Conservation (phyloP, 2,113 vertebrate genomes). For the Takifugu bimaculatus region DNA sequence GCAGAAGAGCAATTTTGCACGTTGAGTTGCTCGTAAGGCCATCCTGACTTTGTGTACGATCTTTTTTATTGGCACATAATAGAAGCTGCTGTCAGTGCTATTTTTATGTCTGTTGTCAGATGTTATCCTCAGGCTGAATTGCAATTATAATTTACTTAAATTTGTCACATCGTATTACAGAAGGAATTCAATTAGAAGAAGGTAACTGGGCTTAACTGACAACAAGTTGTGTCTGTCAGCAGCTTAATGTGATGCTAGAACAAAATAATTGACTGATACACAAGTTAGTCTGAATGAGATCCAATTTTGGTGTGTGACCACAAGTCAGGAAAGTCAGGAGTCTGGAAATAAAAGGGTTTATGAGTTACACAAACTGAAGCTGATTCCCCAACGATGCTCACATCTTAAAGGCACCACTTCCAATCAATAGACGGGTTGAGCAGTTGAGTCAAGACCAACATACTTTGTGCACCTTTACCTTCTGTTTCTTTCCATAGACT, state of each 20-base stretch:
- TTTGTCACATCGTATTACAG: conserved; percentile 2
- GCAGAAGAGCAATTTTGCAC: no score
- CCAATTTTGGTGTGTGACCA: no score
- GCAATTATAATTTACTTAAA: conserved; percentile 13
- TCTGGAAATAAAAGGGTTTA: no score
- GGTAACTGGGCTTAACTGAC: conserved; percentile 5
- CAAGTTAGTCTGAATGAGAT: no score
- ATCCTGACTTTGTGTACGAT: background rate
- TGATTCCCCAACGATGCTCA: no score
- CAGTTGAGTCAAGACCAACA: conserved; percentile 15
- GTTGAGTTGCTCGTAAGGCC: no score
- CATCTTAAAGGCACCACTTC: no score
- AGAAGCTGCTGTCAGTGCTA: conserved; percentile 1
- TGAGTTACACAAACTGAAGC: no score
- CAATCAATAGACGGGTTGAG: background rate
- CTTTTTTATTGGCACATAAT: conserved; percentile 6
- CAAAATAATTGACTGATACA: no score
- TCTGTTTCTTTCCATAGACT: conserved; percentile 5
- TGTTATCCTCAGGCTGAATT: conserved; percentile 5
- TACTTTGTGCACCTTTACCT: conserved; percentile 10
- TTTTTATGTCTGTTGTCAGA: conserved; percentile 9
- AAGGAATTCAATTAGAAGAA: conserved; percentile 9
- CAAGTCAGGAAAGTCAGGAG: no score
- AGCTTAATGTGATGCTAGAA: no score
- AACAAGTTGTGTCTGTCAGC: background rate